Evolutionary conservation across 2,797 vertebrate genomes (phyloP).

Genomic region (Chromis chromis): DNA sequence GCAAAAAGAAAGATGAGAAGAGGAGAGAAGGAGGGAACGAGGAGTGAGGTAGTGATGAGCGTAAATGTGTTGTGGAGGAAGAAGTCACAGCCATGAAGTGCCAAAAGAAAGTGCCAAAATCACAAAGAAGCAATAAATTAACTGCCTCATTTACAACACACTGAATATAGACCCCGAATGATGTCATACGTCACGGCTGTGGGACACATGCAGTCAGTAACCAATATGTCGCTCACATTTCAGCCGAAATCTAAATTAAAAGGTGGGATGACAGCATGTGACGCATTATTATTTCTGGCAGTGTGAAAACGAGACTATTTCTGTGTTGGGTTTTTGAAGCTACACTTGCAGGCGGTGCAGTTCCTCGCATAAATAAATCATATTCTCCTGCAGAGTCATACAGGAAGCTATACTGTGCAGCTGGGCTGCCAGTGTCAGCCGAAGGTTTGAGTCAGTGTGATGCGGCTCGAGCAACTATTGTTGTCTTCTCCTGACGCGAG

Average conservation of each 20-base stretch:
- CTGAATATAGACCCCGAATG: slow-evolving; percentile 60
- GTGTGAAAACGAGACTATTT: slow-evolving; percentile 45
- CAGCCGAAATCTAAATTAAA: slow-evolving; percentile 39
- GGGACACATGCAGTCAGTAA: slow-evolving; percentile 29
- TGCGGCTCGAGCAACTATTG: slow-evolving; percentile 48
- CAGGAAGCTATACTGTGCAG: slow-evolving; percentile 33
- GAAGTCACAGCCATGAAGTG: slow-evolving; percentile 77
- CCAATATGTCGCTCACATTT: slow-evolving; percentile 29
- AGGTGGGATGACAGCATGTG: neutral
- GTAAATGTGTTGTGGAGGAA: slow-evolving; percentile 79
- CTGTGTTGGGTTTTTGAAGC: slow-evolving; percentile 26
- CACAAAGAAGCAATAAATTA: slow-evolving; percentile 68
- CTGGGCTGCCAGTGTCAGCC: slow-evolving; percentile 43
- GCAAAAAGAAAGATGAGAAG: slow-evolving; percentile 78
- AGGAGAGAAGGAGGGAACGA: slow-evolving; percentile 65
- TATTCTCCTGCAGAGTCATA: slow-evolving; percentile 30
- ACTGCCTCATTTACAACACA: slow-evolving; percentile 66
- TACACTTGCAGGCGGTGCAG: slow-evolving; percentile 34
- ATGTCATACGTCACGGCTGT: slow-evolving; percentile 53
- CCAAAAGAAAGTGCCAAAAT: slow-evolving; percentile 81
- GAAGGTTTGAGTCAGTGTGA: slow-evolving; percentile 59
- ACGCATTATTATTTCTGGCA: slow-evolving; percentile 40
- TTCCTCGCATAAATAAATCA: slow-evolving; percentile 54
- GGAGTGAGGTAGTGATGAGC: slow-evolving; percentile 72
- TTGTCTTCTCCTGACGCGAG: slow-evolving; percentile 49